phyloP scores from a whole-genome alignment of 2,113 vertebrate species.

The Puma concolor region DNA sequence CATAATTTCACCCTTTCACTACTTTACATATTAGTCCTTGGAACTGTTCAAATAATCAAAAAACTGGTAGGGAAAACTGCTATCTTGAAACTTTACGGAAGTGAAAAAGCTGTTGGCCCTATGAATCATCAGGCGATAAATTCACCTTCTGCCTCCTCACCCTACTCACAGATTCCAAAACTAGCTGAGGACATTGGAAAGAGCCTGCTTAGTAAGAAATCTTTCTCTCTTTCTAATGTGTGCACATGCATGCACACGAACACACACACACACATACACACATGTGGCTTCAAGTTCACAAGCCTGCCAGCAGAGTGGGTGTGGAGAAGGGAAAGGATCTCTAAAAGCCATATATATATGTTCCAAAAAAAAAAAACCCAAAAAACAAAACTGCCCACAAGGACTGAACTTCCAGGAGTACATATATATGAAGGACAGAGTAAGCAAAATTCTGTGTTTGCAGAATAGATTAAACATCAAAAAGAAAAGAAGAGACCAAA shows the following conservation, averaged over 20 bases:
- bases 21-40: constrained; percentile 24
- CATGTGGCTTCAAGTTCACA: not conserved
- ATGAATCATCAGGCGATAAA: constrained; percentile 8
- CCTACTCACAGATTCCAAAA: constrained; percentile 1
- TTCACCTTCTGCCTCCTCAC: not conserved
- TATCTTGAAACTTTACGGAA: not conserved
- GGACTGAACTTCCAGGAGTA: constrained; percentile 19
- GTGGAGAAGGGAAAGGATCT: constrained; percentile 21
- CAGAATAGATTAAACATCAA: constrained; percentile 71
- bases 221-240: constrained; percentile 32
- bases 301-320: constrained; percentile 7
- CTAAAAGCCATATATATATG: constrained; percentile 33
- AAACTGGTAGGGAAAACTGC: constrained; percentile 24
- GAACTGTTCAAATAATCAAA: not conserved
- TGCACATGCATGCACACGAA: no score
- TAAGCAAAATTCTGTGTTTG: constrained; percentile 61
- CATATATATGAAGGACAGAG: constrained; percentile 37
- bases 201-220: not conserved
- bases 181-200: constrained; percentile 14
- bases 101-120: not conserved
- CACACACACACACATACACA: not conserved
- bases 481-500: constrained; percentile 55
- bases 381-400: constrained; percentile 26
- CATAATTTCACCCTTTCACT: not conserved
- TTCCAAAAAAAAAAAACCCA: not conserved